phyloP scores from a whole-genome alignment of 1,140 invertebrate species.

The Drosophila azteca region DNA sequence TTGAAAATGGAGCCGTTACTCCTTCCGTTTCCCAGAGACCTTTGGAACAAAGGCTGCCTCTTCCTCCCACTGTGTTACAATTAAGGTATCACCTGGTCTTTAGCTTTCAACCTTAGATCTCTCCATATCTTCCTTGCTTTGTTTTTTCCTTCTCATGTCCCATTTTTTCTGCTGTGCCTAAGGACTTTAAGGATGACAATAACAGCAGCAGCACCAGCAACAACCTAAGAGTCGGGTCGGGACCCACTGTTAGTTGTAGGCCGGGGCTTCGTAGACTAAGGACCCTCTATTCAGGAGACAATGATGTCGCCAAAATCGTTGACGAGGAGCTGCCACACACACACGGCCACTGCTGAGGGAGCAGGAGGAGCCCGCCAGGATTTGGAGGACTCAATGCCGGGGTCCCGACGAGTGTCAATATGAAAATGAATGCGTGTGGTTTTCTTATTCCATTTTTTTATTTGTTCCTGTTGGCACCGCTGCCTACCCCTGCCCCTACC shows the following conservation, averaged over 20 bases:
- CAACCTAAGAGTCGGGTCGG: too few species aligned
- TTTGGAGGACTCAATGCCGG: slow-evolving; percentile 56
- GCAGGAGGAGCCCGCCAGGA: slow-evolving; percentile 2
- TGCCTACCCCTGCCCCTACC: slow-evolving; percentile 15
- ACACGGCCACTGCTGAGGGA: neutral
- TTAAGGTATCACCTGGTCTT: neutral
- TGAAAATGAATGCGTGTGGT: slow-evolving; percentile 73
- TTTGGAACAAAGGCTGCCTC: too few species aligned
- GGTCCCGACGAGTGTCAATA: slow-evolving; percentile 69
- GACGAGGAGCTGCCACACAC: slow-evolving; percentile 62
- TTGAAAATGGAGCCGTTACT: too few species aligned
- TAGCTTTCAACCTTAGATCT: too few species aligned
- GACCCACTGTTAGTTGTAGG: neutral
- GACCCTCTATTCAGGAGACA: slow-evolving; percentile 47
- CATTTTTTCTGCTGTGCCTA: slow-evolving; percentile 15
- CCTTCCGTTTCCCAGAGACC: too few species aligned
- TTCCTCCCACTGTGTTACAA: slow-evolving; percentile 5
- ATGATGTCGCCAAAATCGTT: slow-evolving; percentile 68
- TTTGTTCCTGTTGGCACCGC: neutral
- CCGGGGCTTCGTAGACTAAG: slow-evolving; percentile 52
- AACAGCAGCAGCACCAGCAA: too few species aligned
- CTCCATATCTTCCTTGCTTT: neutral
- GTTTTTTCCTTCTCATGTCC: neutral
- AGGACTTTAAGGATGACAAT: slow-evolving; percentile 36
- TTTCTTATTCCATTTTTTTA: slow-evolving; percentile 33